phyloP scores from a whole-genome alignment of 2,797 vertebrate genomes.

The Xenentodon cancila region DNA sequence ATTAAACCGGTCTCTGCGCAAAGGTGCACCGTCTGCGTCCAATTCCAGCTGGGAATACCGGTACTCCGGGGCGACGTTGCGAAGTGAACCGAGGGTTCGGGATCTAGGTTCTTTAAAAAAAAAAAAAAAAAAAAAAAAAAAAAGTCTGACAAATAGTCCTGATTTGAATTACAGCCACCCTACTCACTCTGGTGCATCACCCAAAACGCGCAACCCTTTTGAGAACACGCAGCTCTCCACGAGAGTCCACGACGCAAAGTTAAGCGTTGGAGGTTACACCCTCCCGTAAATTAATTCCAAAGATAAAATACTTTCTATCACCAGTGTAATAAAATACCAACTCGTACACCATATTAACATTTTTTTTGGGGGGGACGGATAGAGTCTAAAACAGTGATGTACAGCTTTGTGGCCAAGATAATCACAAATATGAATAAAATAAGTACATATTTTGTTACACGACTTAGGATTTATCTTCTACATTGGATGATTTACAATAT shows the following conservation, averaged over 20 bases:
- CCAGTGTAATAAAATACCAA: neutral
- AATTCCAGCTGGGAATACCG: slow-evolving; percentile 43
- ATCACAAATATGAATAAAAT: neutral
- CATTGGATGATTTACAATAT: too few species aligned
- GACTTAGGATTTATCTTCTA: too few species aligned
- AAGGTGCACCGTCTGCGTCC: slow-evolving; percentile 80
- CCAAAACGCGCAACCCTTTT: slow-evolving; percentile 72
- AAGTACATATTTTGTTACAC: neutral
- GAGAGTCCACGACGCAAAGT: slow-evolving; percentile 53
- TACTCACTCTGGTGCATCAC: slow-evolving; percentile 23
- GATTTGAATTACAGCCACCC: slow-evolving; percentile 16
- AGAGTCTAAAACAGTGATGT: too few species aligned
- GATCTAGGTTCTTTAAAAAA: neutral
- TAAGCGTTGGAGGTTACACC: slow-evolving; percentile 24
- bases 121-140: slow-evolving; percentile 9
- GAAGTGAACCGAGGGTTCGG: neutral
- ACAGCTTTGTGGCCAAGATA: neutral
- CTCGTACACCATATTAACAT: neutral
- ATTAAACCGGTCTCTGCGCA: slow-evolving; percentile 82
- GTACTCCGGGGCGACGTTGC: slow-evolving; percentile 8
- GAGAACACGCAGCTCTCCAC: slow-evolving; percentile 61
- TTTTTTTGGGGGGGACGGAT: too few species aligned
- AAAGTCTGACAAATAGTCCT: slow-evolving; percentile 33
- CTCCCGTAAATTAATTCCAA: slow-evolving; percentile 21
- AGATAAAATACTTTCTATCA: slow-evolving; percentile 7